Evolutionary conservation across 2,888 invertebrate genomes (phyloP), one percentile per base, ranked within the genome.

Genomic region (Mythimna pallens): DNA sequence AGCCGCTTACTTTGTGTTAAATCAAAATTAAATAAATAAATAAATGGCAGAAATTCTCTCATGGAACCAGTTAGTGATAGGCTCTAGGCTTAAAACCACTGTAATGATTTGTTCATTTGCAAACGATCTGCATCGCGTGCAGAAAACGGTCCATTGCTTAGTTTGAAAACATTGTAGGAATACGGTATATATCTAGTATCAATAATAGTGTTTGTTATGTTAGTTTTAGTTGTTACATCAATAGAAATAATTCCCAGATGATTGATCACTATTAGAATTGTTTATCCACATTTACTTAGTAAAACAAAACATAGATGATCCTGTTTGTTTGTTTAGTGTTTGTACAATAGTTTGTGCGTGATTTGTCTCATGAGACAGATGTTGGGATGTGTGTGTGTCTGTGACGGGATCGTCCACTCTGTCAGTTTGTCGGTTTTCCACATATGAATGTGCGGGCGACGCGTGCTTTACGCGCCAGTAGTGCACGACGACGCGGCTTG

Each of bases 401-500:
- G 86, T 81, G 87, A 67, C 85, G 78, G 85, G 83, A 82, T 80
- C 80, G 82, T 88, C 85, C 85, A 88, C 87, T 78, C 74, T 81
- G 87, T 83, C 85, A 88, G 89, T 88, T 87, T 88, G 90, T 90
- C 89, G 89, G 91, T 94, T 94, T 95, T 95, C 94, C 94, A 92
- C 92, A 91, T 90, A 92, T 92, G 90, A 92, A 90, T 91, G 92
- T 89, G 89, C 91, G 87, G 86, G 89, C 89, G 92, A 84, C 89
- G 91, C 90, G 89, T 91, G 89, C 87, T 88, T 89, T 88, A 88
- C 88, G 88, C 91, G 90, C 90, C 94, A 94, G 94, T 94, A 93
- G 93, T 93, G 92, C 90, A 93, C 93, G 88, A 87, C 88, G 89
- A 89, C 92, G 92, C 92, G 92, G 91, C 92, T 91, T 90, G 92